These are phyloP conservation scores for Cynaeus angustus DNA, from an alignment of 2,888 invertebrate species.

Conservation along the genomic window DNA sequence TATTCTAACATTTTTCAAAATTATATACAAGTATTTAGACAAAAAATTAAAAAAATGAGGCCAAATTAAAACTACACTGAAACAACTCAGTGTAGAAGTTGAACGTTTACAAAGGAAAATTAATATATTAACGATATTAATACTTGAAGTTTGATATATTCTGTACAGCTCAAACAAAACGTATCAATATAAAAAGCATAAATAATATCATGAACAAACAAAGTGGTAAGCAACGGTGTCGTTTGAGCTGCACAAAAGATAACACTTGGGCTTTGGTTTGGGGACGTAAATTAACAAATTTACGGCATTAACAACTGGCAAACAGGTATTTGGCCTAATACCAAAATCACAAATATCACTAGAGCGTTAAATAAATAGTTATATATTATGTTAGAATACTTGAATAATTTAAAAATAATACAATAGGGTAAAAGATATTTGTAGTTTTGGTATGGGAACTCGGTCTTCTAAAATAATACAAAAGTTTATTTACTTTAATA, in stretches of 20 bases:
- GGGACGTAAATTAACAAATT: conserved; percentile 61
- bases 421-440: conserved; percentile 61
- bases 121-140: conserved; percentile 68
- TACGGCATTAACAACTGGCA: conserved; percentile 64
- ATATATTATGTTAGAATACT: conserved; percentile 61
- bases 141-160: conserved; percentile 66
- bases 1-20: conserved; percentile 70
- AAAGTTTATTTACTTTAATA: conserved; percentile 65
- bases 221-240: conserved; percentile 26
- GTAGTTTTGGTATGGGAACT: conserved; percentile 65
- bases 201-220: conserved; percentile 42
- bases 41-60: conserved; percentile 64
- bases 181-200: conserved; percentile 39
- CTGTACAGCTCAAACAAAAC: conserved; percentile 51
- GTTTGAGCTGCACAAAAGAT: conserved; percentile 37
- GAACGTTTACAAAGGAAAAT: conserved; percentile 60
- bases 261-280: conserved; percentile 65
- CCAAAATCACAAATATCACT: conserved; percentile 66
- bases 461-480: conserved; percentile 67
- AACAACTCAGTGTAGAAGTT: conserved; percentile 59
- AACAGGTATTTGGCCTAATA: conserved; percentile 62
- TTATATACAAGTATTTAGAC: conserved; percentile 67
- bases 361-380: conserved; percentile 52
- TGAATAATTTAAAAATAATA: conserved; percentile 61
- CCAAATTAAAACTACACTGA: conserved; percentile 67